phyloP scores from a whole-genome alignment of 1,140 invertebrate species.

The Babylonia areolata region DNA sequence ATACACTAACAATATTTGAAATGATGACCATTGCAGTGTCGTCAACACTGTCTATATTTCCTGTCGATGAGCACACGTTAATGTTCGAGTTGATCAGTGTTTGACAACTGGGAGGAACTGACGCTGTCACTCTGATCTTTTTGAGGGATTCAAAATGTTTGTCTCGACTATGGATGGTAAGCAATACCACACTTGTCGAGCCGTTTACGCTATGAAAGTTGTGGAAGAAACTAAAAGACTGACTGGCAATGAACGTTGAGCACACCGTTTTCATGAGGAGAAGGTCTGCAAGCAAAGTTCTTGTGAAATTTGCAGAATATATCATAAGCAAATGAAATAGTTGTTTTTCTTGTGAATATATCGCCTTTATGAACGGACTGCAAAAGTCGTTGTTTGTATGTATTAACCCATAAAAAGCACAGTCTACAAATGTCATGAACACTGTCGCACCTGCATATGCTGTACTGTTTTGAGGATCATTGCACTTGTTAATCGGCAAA shows the following conservation, averaged over 20 bases:
- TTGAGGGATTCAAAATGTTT: background rate
- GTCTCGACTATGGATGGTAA: background rate
- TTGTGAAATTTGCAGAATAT: background rate
- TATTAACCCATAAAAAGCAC: background rate
- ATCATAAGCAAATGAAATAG: background rate
- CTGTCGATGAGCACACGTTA: background rate
- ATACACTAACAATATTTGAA: slow-evolving; percentile 2
- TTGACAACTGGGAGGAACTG: background rate
- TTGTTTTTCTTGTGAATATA: background rate
- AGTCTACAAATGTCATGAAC: background rate
- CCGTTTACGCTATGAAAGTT: background rate
- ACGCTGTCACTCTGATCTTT: background rate
- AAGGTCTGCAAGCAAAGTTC: background rate
- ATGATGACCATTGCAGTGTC: background rate
- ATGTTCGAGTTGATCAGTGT: background rate
- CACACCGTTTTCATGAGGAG: background rate
- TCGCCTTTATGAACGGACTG: background rate
- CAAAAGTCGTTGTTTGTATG: background rate
- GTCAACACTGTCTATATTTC: background rate
- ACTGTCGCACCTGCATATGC: background rate
- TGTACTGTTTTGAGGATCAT: background rate
- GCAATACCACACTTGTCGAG: background rate
- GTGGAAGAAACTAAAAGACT: background rate
- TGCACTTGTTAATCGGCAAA: background rate
- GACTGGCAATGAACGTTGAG: background rate